Conservation (phyloP, 2,888 invertebrate genomes). For the Torymus texanus region DNA sequence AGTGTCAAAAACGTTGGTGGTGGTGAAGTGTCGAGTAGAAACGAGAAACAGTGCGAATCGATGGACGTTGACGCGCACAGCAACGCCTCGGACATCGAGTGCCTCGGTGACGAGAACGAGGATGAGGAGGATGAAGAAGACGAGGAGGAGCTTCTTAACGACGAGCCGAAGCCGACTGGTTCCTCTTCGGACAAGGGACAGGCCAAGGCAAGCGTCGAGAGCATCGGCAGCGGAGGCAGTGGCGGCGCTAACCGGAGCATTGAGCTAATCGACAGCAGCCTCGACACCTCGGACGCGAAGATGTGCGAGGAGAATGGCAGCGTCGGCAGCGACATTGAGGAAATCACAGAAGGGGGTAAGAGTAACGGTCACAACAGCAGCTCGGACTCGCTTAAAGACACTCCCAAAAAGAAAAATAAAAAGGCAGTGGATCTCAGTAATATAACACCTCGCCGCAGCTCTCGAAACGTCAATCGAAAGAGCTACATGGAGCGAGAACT, state of each 20-base stretch:
- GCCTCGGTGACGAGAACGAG: constrained; percentile 66
- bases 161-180: constrained; percentile 58
- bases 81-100: constrained; percentile 72
- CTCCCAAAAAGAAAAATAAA: constrained; percentile 67
- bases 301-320: constrained; percentile 73
- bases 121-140: constrained; percentile 55
- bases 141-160: constrained; percentile 74
- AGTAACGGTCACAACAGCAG: constrained; percentile 66
- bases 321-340: constrained; percentile 72
- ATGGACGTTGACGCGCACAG: constrained; percentile 71
- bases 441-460: constrained; percentile 77
- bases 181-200: neutral
- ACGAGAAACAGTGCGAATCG: constrained; percentile 56
- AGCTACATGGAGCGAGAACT: constrained; percentile 77
- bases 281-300: constrained; percentile 65
- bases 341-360: constrained; percentile 69
- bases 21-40: constrained; percentile 67
- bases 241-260: constrained; percentile 52
- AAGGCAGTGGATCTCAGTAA: constrained; percentile 70
- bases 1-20: constrained; percentile 57
- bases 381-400: constrained; percentile 55
- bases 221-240: too few species aligned
- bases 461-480: constrained; percentile 79
- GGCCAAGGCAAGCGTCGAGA: too few species aligned
- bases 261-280: constrained; percentile 64